phyloP scores from a whole-genome alignment of 2,888 invertebrate genomes.

The Salpingus planirostris region DNA sequence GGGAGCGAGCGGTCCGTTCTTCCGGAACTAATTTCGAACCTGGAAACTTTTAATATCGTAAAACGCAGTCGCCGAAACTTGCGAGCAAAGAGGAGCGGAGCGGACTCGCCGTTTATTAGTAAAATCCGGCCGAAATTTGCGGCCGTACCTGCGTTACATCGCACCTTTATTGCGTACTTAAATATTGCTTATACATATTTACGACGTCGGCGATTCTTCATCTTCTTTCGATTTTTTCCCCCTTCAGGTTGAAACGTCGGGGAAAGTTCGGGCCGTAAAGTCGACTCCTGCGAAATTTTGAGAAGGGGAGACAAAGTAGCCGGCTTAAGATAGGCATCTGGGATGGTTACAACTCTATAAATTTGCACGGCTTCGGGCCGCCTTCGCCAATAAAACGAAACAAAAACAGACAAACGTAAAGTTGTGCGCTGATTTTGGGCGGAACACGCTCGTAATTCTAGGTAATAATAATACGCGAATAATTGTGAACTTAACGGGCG shows the following conservation, averaged over 20 bases:
- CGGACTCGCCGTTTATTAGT: slow-evolving; percentile 13
- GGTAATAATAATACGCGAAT: neutral
- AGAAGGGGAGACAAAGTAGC: slow-evolving; percentile 3
- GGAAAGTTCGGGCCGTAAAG: slow-evolving; percentile 1
- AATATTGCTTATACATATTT: slow-evolving; percentile 20
- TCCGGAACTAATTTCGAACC: slow-evolving; percentile 13
- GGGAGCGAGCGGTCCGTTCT: slow-evolving; percentile 8
- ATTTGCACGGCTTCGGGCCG: slow-evolving; percentile 6
- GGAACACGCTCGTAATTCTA: slow-evolving; percentile 6
- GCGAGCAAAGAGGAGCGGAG: slow-evolving; percentile 4
- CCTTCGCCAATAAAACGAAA: slow-evolving; percentile 7
- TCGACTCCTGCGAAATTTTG: neutral
- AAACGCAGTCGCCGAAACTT: slow-evolving; percentile 11
- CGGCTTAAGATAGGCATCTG: slow-evolving; percentile 7
- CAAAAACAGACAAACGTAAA: slow-evolving; percentile 6
- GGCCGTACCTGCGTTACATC: slow-evolving; percentile 9
- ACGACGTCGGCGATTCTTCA: slow-evolving; percentile 5
- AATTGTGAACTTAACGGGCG: too few relatives aligned
- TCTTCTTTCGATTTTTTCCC: neutral
- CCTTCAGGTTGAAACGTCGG: neutral
- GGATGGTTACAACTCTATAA: slow-evolving; percentile 8
- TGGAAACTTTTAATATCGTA: slow-evolving; percentile 14
- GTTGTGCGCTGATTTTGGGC: slow-evolving; percentile 4
- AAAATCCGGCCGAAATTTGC: slow-evolving; percentile 4
- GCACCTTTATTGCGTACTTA: slow-evolving; percentile 19